Evolutionary conservation across 2,888 invertebrate genomes (phyloP).

Genomic region (Orthosia cruda): DNA sequence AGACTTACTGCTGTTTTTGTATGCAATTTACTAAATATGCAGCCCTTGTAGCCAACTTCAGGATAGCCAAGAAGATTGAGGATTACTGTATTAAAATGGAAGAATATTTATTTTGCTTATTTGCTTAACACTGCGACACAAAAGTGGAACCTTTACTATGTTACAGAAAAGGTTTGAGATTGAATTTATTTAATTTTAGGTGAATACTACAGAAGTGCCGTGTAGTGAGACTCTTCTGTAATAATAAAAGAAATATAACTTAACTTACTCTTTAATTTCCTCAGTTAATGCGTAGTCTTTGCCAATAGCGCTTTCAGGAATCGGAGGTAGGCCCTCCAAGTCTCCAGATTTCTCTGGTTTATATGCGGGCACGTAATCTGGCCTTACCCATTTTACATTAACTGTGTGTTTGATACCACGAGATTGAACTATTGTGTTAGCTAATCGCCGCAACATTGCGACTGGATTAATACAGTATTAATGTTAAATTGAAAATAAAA

Average conservation of each 20-base stretch:
- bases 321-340: constrained; percentile 90
- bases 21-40: too few species aligned
- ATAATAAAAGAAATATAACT: not conserved
- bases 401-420: constrained; percentile 93
- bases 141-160: too few species aligned
- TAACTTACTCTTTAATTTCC: constrained; percentile 94
- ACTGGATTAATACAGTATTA: constrained; percentile 9
- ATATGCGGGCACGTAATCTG: constrained; percentile 93
- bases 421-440: constrained; percentile 84
- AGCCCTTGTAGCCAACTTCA: too few species aligned
- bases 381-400: constrained; percentile 95
- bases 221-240: too few species aligned
- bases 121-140: too few species aligned
- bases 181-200: too few species aligned
- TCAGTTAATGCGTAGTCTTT: constrained; percentile 92
- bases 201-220: too few species aligned
- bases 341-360: constrained; percentile 95
- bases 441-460: constrained; percentile 83
- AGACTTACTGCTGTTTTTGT: too few species aligned
- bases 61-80: too few species aligned
- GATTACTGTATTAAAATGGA: too few species aligned
- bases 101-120: too few species aligned
- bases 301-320: constrained; percentile 90
- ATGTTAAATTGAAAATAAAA: not conserved
- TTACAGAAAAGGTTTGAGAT: too few species aligned